Base-by-base conservation (phyloP, 2,888 invertebrate genomes). In the Drosophila aldrichi region DNA sequence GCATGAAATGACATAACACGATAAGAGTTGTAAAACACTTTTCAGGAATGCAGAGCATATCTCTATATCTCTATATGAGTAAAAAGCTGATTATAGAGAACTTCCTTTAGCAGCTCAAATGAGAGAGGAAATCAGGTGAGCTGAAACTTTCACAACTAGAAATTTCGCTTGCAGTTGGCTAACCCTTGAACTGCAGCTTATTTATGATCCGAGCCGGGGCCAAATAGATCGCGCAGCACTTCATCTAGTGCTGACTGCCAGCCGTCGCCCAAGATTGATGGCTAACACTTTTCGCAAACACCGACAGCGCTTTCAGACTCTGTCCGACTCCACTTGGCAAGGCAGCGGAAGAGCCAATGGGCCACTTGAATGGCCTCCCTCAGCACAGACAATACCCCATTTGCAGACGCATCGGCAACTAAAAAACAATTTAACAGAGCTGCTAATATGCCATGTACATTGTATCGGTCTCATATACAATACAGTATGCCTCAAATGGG, bases 381-480 rank as follows among this genome's bases (percentile, higher is more conserved):
- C 32, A 38, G 16, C 56, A 63, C 59, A 79, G 77, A 88, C 83
- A 88, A 86, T 80, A 87, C 83, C 69, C 86, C 89, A 83, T 83
- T 83, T 86, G 81, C 70, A 78, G 87, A 75, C 81, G 84, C 84
- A 73, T 75, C 77, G 72, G 74, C 66, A 88, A 73, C 86, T 71
- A 38, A 52, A 54, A 82, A 86, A 88, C 78, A 78, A 89, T 83
- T 88, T 83, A 74, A 87, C 67, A 62, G 70, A 62, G 65, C 59
- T 67, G 81, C 78, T 83, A 84, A 89, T 87, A 87, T 81, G 78
- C 70, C 80, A 73, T 70, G 72, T 73, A 64, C 73, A 40, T 40
- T 58, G 48, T 29, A 10, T 2, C 18, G 38, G 9, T 18, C 48
- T 29, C 18, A 38, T 18, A 48, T 25, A 46, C 44, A 36, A 57